Evolutionary conservation across 2,888 invertebrate species (phyloP), one percentile per base, ranked within the genome.

Genomic region (Rhingia campestris): DNA sequence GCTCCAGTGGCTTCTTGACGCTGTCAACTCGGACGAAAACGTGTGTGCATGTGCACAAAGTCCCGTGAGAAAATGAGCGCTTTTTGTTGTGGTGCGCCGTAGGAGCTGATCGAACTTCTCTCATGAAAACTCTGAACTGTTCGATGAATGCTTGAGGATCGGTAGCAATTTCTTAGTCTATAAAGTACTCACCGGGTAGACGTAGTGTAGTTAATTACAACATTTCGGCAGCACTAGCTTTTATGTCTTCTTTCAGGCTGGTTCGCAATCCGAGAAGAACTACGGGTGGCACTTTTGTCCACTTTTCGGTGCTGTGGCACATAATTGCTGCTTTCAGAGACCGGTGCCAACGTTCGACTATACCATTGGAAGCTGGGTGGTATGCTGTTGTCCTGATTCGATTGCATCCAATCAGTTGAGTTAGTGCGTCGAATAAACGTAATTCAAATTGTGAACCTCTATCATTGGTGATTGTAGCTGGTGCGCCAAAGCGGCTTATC

Each of bases 401-500:
- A 64, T 86, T 87, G 61, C 75, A 82, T 69, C 87, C 88, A 81
- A 88, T 86, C 67, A 87, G 80, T 86, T 87, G 85, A 53, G 86
- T 74, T 54, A 82, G 53, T 79, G 85, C 86, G 35, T 86, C 67
- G 81, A 89, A 90, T 6, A 91, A 77, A 4, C 59, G 22, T 0
- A 88, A 87, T 61, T 89, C 88, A 59, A 91, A 90, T 72, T 90
- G 90, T 33, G 87, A 72, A 32, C 91, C 89, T 84, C 88, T 88
- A 86, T 91, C 90, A 22, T 89, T 89, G 7, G 81, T 73, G 4
- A 91, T 86, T 4, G 49, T 81, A 0, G 30, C 22, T 4, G 92
- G 92, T 6, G 88, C 86, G 0, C 92, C 91, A 69, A 89, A 92
- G 4, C 91, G 84, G 0, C 91, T 64, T 2, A 92, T 88, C 92